Evolutionary conservation across 2,797 vertebrate species (phyloP).

Genomic region (Allobates femoralis): DNA sequence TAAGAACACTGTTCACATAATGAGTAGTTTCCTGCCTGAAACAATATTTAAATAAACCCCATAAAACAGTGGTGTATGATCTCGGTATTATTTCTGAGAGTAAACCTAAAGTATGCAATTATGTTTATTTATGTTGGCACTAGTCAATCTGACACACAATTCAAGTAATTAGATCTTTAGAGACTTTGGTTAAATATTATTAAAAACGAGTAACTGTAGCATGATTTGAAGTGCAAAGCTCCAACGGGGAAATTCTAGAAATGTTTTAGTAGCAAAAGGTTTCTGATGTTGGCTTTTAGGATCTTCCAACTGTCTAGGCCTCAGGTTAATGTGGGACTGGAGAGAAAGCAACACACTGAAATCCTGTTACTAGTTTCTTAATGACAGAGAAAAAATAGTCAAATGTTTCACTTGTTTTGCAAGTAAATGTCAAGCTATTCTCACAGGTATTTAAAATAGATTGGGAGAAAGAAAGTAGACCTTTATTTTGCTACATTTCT

Average conservation of each 20-base stretch:
- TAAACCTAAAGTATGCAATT: constrained; percentile 1
- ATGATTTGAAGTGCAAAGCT: background rate
- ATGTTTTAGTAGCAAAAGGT: constrained; percentile 20
- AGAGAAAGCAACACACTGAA: constrained; percentile 22
- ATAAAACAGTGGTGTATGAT: background rate
- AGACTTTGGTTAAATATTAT: constrained; percentile 22
- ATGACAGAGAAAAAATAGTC: constrained; percentile 39
- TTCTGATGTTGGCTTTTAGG: constrained; percentile 26
- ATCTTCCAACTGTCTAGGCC: constrained; percentile 38
- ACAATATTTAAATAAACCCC: constrained; percentile 29
- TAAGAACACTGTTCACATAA: background rate
- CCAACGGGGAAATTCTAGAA: background rate
- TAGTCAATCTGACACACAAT: constrained; percentile 10
- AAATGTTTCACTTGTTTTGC: constrained; percentile 43
- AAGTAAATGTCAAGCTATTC: constrained; percentile 53
- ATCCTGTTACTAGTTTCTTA: constrained; percentile 32
- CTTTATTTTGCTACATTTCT: constrained; percentile 42
- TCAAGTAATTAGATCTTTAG: constrained; percentile 47
- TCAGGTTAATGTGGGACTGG: constrained; percentile 37
- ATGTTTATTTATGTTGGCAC: constrained; percentile 7
- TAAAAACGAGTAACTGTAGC: background rate
- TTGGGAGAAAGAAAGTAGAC: constrained; percentile 22
- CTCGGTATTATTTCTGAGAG: constrained; percentile 3
- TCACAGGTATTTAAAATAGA: constrained; percentile 57
- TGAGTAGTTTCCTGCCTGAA: background rate